Conservation (phyloP, 1,140 invertebrate species). For the Oryzaephilus surinamensis region DNA sequence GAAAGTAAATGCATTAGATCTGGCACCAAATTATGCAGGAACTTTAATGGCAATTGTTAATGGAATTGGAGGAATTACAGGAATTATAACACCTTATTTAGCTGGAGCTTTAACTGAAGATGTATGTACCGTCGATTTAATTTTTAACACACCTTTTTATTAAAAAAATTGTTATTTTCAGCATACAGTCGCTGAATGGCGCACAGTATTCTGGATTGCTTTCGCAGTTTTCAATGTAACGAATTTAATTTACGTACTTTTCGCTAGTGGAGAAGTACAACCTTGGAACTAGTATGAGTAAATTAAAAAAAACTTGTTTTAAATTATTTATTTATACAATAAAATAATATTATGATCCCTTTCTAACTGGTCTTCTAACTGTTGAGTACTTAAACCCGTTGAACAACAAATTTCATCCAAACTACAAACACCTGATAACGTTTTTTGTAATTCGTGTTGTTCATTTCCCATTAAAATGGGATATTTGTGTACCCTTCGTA, state of each 20-base stretch:
- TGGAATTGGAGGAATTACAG: constrained; percentile 70
- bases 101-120: constrained; percentile 65
- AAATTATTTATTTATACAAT: constrained; percentile 61
- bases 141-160: neutral
- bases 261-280: constrained; percentile 60
- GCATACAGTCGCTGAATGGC: constrained; percentile 67
- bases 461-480: constrained; percentile 45
- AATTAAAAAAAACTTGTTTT: constrained; percentile 3
- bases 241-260: constrained; percentile 60
- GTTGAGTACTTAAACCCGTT: constrained; percentile 65
- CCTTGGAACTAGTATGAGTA: constrained; percentile 57
- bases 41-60: constrained; percentile 78
- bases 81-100: constrained; percentile 69
- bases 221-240: constrained; percentile 61
- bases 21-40: constrained; percentile 74
- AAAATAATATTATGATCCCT: constrained; percentile 73
- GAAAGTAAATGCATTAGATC: constrained; percentile 73
- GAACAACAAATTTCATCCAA: constrained; percentile 85
- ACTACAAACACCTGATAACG: constrained; percentile 70
- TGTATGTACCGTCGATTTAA: constrained; percentile 36
- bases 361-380: constrained; percentile 79
- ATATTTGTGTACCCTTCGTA: constrained; percentile 75
- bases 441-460: constrained; percentile 44
- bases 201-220: constrained; percentile 72
- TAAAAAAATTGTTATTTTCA: constrained; percentile 35